These are phyloP conservation scores for Leucopsar rothschildi DNA, from an alignment of 2,113 vertebrate species.

Conservation along the genomic window DNA sequence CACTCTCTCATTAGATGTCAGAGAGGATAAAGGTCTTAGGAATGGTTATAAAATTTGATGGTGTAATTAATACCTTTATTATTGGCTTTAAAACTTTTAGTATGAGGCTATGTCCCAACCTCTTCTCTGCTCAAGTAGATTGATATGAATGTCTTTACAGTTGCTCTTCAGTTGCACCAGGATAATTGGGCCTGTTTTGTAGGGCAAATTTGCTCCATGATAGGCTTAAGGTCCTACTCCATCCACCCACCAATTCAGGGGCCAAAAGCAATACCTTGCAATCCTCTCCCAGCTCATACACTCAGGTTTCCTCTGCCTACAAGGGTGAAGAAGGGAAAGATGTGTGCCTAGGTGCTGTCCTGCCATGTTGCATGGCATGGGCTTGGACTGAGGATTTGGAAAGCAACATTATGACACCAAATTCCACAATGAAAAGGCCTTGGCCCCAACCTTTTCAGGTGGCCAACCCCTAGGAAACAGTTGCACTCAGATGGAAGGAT, in stretches of 20 bases:
- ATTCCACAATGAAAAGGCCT: not conserved
- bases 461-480: not conserved
- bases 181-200: not conserved
- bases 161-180: not conserved
- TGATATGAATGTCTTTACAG: not conserved
- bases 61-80: conserved; percentile 25
- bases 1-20: conserved; percentile 18
- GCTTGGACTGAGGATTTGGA: not conserved
- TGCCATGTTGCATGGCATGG: not conserved
- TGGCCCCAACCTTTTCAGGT: not conserved
- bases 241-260: not conserved
- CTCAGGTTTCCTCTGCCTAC: not conserved
- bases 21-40: conserved; percentile 52
- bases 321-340: not conserved
- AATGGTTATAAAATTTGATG: conserved; percentile 42
- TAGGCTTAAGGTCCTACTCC: not conserved
- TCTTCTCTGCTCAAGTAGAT: not conserved
- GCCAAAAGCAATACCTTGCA: not conserved
- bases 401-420: not conserved
- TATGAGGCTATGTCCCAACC: not conserved
- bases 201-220: not conserved
- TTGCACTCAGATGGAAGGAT: not conserved
- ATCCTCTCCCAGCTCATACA: not conserved
- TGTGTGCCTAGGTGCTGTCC: not conserved
- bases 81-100: conserved; percentile 13